Evolutionary conservation across 2,113 vertebrate genomes (phyloP).

Genomic region (Anas platyrhynchos): DNA sequence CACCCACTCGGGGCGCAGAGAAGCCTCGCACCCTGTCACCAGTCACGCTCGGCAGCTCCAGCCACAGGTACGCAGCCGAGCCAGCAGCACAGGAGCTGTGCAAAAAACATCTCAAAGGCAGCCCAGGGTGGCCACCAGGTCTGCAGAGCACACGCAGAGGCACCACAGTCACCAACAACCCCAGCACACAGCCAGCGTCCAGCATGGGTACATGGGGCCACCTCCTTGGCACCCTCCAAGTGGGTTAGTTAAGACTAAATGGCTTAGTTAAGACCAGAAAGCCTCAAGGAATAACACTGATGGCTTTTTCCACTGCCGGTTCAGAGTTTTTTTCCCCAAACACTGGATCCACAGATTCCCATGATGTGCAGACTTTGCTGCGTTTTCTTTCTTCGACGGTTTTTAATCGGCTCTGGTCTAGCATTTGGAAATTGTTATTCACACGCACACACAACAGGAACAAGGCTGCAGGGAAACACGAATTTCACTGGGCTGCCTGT

Average conservation of each 20-base stretch:
- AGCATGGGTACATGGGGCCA: neutral
- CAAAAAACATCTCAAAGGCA: neutral
- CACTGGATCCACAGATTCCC: neutral
- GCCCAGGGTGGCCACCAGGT: neutral
- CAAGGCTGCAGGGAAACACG: conserved; percentile 40
- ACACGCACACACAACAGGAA: neutral
- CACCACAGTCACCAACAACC: accelerated
- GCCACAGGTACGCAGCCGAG: neutral
- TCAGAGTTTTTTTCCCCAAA: neutral
- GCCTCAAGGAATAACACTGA: neutral
- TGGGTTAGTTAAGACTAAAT: neutral
- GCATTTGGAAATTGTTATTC: conserved; percentile 58
- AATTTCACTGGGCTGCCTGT: conserved; percentile 47
- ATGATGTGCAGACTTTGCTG: neutral
- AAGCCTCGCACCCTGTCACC: neutral
- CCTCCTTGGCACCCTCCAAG: neutral
- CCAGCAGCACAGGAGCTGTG: neutral
- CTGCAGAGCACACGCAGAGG: accelerated
- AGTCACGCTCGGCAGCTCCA: neutral
- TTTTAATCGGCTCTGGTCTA: conserved; percentile 25
- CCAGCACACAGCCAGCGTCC: neutral
- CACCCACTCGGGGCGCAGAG: neutral
- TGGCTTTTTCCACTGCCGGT: neutral
- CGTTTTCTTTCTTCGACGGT: conserved; percentile 8
- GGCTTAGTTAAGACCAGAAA: neutral